Conservation (phyloP, 1,140 invertebrate species). For the Cydia strobilella region DNA sequence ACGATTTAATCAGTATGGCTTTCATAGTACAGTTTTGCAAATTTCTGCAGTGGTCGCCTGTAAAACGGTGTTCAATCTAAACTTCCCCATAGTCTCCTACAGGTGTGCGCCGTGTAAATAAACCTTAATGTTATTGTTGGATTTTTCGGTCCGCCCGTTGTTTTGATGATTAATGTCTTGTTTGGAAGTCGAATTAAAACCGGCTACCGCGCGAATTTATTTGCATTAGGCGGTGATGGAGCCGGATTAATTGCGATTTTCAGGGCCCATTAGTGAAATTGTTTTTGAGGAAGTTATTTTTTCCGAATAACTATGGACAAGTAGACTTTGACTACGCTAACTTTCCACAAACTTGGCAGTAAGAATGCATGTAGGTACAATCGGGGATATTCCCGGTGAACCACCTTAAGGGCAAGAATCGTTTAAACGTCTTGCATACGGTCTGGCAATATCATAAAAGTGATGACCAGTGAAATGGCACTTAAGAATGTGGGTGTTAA, state of each 20-base stretch:
- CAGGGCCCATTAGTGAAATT: not conserved
- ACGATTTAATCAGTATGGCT: too few species aligned
- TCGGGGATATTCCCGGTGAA: too few species aligned
- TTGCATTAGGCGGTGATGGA: constrained; percentile 16
- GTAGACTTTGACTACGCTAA: not conserved
- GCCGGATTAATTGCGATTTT: constrained; percentile 15
- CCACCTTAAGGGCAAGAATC: too few species aligned
- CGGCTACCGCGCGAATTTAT: constrained; percentile 3
- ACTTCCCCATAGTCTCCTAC: not conserved
- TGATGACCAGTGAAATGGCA: too few species aligned
- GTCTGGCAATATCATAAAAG: too few species aligned
- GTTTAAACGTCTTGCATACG: too few species aligned
- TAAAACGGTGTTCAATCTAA: too few species aligned
- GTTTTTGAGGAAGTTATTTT: not conserved
- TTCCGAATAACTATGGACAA: not conserved
- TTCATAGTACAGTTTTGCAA: too few species aligned
- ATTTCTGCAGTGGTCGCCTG: too few species aligned
- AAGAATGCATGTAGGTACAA: too few species aligned
- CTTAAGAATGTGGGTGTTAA: too few species aligned
- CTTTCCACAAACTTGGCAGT: too few species aligned
- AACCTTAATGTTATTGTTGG: constrained; percentile 18
- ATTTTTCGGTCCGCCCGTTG: constrained; percentile 7
- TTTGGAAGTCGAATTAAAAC: constrained; percentile 18
- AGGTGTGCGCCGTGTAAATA: constrained; percentile 7
- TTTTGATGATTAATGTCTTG: constrained; percentile 27